phyloP scores from a whole-genome alignment of 2,888 invertebrate genomes.

The Cheilosia impressa region DNA sequence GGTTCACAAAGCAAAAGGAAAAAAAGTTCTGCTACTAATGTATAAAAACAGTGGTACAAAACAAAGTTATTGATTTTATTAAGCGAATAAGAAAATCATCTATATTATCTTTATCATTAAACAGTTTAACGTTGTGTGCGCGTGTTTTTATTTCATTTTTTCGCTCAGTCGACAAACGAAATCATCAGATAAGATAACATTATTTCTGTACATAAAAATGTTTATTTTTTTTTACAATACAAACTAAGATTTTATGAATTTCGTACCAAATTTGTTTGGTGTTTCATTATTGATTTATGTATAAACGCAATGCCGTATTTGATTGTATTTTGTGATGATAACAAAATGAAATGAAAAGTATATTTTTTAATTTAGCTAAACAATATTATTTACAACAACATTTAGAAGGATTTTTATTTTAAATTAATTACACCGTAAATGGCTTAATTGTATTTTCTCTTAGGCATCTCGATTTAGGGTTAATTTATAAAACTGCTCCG shows the following conservation, averaged over 20 bases:
- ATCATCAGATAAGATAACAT: slow-evolving; percentile 29
- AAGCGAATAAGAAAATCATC: slow-evolving; percentile 36
- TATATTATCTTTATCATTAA: not conserved
- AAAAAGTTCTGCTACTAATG: slow-evolving; percentile 60
- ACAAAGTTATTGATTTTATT: slow-evolving; percentile 44
- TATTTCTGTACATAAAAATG: slow-evolving; percentile 64
- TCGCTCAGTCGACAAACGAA: slow-evolving; percentile 23
- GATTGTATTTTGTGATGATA: slow-evolving; percentile 53
- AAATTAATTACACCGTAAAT: slow-evolving; percentile 29
- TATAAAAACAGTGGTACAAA: slow-evolving; percentile 64
- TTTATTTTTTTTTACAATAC: slow-evolving; percentile 48
- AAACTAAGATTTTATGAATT: not conserved
- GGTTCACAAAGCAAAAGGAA: slow-evolving; percentile 14
- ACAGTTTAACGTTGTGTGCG: slow-evolving; percentile 44
- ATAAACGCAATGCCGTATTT: slow-evolving; percentile 38
- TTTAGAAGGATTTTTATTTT: slow-evolving; percentile 57
- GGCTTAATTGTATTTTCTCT: slow-evolving; percentile 4
- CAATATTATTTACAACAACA: slow-evolving; percentile 24
- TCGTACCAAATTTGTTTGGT: slow-evolving; percentile 32
- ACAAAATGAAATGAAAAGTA: slow-evolving; percentile 42
- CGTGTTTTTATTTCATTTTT: slow-evolving; percentile 42
- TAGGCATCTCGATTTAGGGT: slow-evolving; percentile 45
- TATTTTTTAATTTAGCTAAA: slow-evolving; percentile 43
- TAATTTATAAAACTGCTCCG: slow-evolving; percentile 62
- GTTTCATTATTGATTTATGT: slow-evolving; percentile 12